phyloP scores from a whole-genome alignment of 2,888 invertebrate species.

The Tetramorium bicarinatum region DNA sequence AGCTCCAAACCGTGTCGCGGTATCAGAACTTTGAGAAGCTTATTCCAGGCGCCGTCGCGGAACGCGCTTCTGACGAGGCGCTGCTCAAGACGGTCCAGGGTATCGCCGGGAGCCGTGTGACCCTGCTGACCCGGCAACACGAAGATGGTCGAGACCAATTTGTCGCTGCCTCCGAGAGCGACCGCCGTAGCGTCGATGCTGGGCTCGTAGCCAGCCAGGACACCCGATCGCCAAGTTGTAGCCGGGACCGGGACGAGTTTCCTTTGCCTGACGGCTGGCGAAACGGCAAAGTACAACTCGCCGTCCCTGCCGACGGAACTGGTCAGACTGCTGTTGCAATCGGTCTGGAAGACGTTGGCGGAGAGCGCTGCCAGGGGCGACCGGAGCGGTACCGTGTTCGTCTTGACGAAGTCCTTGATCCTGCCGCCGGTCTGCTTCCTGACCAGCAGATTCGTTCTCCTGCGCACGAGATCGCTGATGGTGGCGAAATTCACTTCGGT shows the following conservation, averaged over 20 bases:
- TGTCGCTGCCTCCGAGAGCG: conserved; percentile 91
- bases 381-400: conserved; percentile 90
- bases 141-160: conserved; percentile 92
- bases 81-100: conserved; percentile 91
- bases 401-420: conserved; percentile 92
- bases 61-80: conserved; percentile 90
- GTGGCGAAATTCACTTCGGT: conserved; percentile 94
- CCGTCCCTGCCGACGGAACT: conserved; percentile 93
- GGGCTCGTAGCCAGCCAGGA: conserved; percentile 95
- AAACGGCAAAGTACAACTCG: conserved; percentile 95
- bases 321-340: conserved; percentile 92
- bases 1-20: conserved; percentile 93
- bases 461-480: conserved; percentile 93
- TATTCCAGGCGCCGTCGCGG: conserved; percentile 91
- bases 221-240: conserved; percentile 92
- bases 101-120: conserved; percentile 92
- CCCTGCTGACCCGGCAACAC: conserved; percentile 96
- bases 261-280: conserved; percentile 91
- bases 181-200: conserved; percentile 94
- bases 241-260: conserved; percentile 95
- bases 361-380: conserved; percentile 94
- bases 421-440: conserved; percentile 93
- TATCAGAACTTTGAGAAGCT: conserved; percentile 91
- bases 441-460: conserved; percentile 93
- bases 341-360: conserved; percentile 94